Evolutionary conservation across 1,140 invertebrate species (phyloP), one percentile per base, ranked within the genome.

Genomic region (Ceratosolen fusciceps): DNA sequence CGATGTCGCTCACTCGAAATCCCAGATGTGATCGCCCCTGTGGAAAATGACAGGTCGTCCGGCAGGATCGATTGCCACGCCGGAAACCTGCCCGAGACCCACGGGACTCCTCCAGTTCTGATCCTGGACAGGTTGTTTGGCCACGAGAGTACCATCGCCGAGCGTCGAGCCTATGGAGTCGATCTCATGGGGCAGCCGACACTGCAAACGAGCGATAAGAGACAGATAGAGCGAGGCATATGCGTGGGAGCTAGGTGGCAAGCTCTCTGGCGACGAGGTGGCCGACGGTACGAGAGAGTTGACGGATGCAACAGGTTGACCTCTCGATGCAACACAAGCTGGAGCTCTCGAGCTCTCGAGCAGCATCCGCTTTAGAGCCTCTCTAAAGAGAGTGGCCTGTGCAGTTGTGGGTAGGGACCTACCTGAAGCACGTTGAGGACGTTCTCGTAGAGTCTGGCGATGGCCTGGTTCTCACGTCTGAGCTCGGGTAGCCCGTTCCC

Each of bases 31-130:
- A 84, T 94, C 92, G 58, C 94, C 96, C 72, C 97, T 91, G 88
- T 98, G 97, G 89, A 98, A 98, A 68, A 98, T 93, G 26, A 97
- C 95, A 0, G 96, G 94, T 85, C 96, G 94, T 16, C 95, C 95
- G 37, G 93, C 88, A 14, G 92, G 93, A 90, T 97, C 96, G 16
- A 97, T 94, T 7, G 95, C 93, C 4, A 98, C 94, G 58, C 95
- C 96, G 49, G 94, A 93, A 76, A 98, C 94, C 90, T 98, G 95
- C 4, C 97, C 96, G 34, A 97, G 91, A 82, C 93, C 92, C 62
- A 94, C 85, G 14, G 92, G 91, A 79, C 92, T 91, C 74, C 91
- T 90, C 52, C 95, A 95, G 93, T 94, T 95, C 21, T 10, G 21
- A 79, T 93, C 92, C 84, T 93, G 92, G 1, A 94, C 92, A 76